Conservation (phyloP, 2,113 vertebrate species). For the Ursus arctos region DNA sequence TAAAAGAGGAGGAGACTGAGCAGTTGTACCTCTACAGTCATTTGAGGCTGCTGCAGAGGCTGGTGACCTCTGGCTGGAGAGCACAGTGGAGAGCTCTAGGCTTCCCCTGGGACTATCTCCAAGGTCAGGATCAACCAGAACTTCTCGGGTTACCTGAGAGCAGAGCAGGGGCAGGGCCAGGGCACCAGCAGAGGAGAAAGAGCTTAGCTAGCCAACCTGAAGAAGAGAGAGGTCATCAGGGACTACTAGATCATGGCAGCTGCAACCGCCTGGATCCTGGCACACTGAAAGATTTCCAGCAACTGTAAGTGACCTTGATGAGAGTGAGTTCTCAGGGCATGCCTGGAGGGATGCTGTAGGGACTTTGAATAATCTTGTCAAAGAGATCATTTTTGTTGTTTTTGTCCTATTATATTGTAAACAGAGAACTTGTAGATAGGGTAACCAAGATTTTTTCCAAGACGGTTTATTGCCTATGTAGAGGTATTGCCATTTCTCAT, state of each 20-base stretch:
- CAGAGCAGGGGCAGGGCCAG: background rate
- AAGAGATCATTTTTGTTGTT: background rate
- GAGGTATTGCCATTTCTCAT: background rate
- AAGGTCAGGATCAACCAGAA: background rate
- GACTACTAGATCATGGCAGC: background rate
- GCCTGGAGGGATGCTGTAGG: background rate
- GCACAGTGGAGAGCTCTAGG: background rate
- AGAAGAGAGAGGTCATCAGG: slow-evolving; percentile 27
- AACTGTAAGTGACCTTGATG: slow-evolving; percentile 2
- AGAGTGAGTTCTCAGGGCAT: background rate
- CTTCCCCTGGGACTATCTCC: background rate
- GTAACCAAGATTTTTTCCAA: slow-evolving; percentile 31
- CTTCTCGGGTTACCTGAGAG: slow-evolving; percentile 3
- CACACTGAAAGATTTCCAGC: slow-evolving; percentile 26
- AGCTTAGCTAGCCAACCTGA: background rate
- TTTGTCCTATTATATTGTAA: slow-evolving; percentile 1
- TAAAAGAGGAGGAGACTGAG: background rate
- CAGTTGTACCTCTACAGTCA: background rate
- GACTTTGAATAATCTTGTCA: background rate
- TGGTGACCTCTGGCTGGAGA: slow-evolving; percentile 50
- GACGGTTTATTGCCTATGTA: background rate
- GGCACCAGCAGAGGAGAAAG: background rate
- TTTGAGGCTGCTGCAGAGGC: background rate
- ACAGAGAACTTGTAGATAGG: background rate
- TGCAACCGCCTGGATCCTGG: background rate